Evolutionary conservation across 2,113 vertebrate species (phyloP), one percentile per base, ranked within the genome.

Genomic region (Poeciliopsis occidentalis): DNA sequence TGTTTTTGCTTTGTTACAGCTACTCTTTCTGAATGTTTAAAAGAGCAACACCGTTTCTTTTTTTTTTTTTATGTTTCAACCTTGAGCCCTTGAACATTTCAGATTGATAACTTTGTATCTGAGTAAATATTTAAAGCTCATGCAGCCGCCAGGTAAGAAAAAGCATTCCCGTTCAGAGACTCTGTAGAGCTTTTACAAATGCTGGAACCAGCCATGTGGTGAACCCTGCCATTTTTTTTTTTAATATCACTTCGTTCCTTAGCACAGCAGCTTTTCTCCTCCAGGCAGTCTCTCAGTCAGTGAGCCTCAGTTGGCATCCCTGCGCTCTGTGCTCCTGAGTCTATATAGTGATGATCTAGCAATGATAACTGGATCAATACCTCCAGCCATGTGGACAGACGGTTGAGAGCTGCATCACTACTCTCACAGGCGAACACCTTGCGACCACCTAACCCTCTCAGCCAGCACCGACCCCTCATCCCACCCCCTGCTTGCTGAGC

Each of bases 301-400:
- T 24, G 67, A 27, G 57, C 34, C 26, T 71, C 78, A 77, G 74
- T 75, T 71, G 73, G 70, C n/a, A 64, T 73, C 75, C 77, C 77
- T 22, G 47, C 69, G 71, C 78, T 79, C 80, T 67, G 73, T 76
- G 70, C 85, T 78, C 78, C 82, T 68, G 90, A 89, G 88, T 91
- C 88, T 82, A 90, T 89, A 88, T 85, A 85, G 89, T 88, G 90
- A 93, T 92, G 90, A 93, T 93, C 87, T 87, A 81, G 90, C 88
- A 84, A 93, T 91, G 89, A 92, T 91, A 91, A 90, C 84, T 88
- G 88, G 86, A 93, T 93, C 92, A 91, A 93, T 93, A 91, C 83
- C 77, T 88, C 73, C 87, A 90, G 86, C 90, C 90, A 91, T 88
- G 91, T 91, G 85, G 91, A 92, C 92, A 91, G 88, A 82, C 77